Percentiles rank a stretch among this genome's conserved stretches.
phyloP scores from a whole-genome alignment of 2,888 invertebrate species.

The Drosophila formosana region DNA sequence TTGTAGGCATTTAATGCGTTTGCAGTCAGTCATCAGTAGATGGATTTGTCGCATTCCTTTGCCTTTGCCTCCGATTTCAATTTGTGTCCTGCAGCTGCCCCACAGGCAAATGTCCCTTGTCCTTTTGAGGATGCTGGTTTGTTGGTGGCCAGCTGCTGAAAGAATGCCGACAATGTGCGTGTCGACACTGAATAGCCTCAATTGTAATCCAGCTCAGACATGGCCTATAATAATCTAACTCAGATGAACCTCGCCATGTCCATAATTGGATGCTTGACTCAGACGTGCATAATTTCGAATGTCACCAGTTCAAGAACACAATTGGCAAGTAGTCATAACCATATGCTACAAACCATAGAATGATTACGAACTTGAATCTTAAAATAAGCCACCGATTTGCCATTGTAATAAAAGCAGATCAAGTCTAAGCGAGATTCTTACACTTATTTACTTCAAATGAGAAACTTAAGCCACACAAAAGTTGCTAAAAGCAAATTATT shows the following conservation, averaged over 20 bases:
- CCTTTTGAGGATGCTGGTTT: conserved; percentile 5
- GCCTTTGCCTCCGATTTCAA: conserved; percentile 17
- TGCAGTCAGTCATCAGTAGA: neutral
- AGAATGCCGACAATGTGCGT: conserved; percentile 6
- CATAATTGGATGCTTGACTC: conserved; percentile 2
- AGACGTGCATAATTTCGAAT: neutral
- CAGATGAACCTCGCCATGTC: neutral
- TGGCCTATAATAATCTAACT: conserved; percentile 11
- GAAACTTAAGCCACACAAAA: neutral
- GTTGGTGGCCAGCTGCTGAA: conserved; percentile 17
- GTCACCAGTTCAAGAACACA: neutral
- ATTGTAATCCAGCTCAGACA: conserved; percentile 28
- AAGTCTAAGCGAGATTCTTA: neutral
- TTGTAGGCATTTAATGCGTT: conserved; percentile 15
- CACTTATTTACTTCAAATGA: neutral
- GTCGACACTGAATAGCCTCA: conserved; percentile 1
- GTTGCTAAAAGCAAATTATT: neutral
- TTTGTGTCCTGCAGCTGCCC: conserved; percentile 18
- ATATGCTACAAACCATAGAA: neutral
- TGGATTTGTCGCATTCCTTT: conserved; percentile 1
- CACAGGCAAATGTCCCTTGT: neutral
- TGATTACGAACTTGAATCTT: neutral
- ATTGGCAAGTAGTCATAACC: neutral
- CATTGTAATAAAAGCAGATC: neutral
- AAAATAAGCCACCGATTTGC: neutral